Conservation (phyloP, 2,888 invertebrate species). For the Flexamia atlantica region DNA sequence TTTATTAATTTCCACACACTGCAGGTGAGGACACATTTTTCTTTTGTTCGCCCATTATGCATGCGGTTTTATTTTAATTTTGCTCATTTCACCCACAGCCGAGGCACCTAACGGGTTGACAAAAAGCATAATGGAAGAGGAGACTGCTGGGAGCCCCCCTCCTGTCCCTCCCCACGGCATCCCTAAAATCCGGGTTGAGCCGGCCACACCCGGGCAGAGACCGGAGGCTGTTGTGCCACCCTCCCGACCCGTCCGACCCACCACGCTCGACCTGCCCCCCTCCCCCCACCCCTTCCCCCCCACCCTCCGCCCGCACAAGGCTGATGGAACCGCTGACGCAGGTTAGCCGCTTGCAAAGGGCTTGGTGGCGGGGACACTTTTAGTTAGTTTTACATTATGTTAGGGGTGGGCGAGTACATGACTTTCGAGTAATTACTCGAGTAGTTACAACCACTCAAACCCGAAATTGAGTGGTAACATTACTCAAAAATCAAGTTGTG, state of each 20-base stretch:
- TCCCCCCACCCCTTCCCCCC: constrained; percentile 75
- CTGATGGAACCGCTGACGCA: constrained; percentile 20
- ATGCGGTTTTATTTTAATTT: constrained; percentile 45
- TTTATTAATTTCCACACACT: background rate
- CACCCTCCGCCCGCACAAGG: constrained; percentile 71
- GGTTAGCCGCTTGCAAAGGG: constrained; percentile 30
- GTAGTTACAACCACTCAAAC: too few relatives aligned
- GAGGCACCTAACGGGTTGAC: constrained; percentile 40
- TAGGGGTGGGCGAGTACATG: too few relatives aligned
- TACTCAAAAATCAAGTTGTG: too few relatives aligned
- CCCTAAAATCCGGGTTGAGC: constrained; percentile 60
- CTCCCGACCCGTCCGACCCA: constrained; percentile 66
- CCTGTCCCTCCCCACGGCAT: constrained; percentile 33
- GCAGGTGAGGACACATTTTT: constrained; percentile 12
- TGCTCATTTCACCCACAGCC: constrained; percentile 47
- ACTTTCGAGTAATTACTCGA: too few relatives aligned
- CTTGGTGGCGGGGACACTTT: constrained; percentile 41
- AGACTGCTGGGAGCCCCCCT: constrained; percentile 21
- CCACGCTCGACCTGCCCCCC: constrained; percentile 75
- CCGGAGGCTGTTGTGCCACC: constrained; percentile 40
- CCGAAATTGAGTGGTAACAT: too few relatives aligned
- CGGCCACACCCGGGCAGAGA: background rate
- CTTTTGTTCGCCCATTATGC: constrained; percentile 7
- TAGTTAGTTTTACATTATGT: too few relatives aligned
- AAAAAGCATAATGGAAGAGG: constrained; percentile 39